Base-by-base conservation (phyloP, 2,797 vertebrate species). In the Neosilurus hyrtlii region DNA sequence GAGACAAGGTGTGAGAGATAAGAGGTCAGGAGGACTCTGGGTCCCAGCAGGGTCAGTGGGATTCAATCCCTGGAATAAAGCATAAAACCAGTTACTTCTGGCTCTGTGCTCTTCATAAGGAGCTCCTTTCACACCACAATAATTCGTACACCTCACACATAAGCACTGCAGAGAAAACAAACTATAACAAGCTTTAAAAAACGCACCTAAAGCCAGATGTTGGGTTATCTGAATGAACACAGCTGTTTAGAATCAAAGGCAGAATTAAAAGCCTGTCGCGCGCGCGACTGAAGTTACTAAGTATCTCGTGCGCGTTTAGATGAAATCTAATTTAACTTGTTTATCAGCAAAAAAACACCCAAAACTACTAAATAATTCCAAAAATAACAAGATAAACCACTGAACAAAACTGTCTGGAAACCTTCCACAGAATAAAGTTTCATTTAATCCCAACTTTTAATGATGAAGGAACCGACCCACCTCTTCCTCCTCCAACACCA, bases 381-480 rank as follows among this genome's bases (percentile, higher is more conserved):
- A 10, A 26, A 11, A 63, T 49, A 16, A 4, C 1, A 15, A 62
- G 10, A 24, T 59, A 18, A 18, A 78, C 16, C 18, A 4, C 59
- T 26, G n/a, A 63, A 49, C 49, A 20, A 10, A 57, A 30, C 16
- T 54, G 1, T 26, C 0, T 35, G 4, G 5, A 57, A 59, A 2
- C 4, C 15, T 2, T 35, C 56, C 12, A 56, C 22, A 72, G 70
- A 9, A 54, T 2, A 30, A 22, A 54, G 9, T 4, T 74, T 22
- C 16, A 56, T 74, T 57, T 20, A 57, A 20, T 20, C 52, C 24
- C 30, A 16, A 57, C 14, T n/a, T 75, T 71, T 61, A 85, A 52
- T 73, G 20, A 59, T 24, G 6, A 6, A 10, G 18, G 8, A 68
- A 82, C 72, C 26, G 30, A 68, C 82, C 84, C 63, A 86, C 86